A percentile compares a stretch with the other conserved stretches of the same genome.
These are phyloP conservation scores for Lasius platythorax DNA, from an alignment of 2,888 invertebrate genomes.

Conservation along the genomic window DNA sequence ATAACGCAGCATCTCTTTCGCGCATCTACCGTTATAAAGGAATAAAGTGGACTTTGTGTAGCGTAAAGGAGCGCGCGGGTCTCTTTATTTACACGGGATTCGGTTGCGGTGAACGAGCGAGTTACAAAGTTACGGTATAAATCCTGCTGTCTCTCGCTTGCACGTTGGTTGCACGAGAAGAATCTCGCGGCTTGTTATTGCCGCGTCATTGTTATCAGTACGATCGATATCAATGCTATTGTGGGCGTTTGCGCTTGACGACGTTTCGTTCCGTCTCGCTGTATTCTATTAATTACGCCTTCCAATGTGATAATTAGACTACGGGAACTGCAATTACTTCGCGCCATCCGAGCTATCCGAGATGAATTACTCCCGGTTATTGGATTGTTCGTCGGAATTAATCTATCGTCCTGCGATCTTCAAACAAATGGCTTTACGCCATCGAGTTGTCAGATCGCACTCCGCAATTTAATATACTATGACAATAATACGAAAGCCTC, in stretches of 20 bases:
- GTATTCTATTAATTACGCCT: constrained; percentile 29
- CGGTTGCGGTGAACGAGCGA: constrained; percentile 36
- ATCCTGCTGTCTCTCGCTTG: constrained; percentile 4
- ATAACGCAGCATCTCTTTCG: constrained; percentile 29
- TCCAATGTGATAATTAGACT: constrained; percentile 22
- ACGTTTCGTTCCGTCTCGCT: constrained; percentile 2
- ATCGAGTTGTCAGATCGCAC: not conserved
- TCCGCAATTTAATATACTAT: not conserved
- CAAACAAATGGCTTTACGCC: not conserved
- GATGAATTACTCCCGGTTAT: constrained; percentile 26
- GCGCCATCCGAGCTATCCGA: not conserved
- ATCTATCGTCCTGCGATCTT: constrained; percentile 3
- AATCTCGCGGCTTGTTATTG: constrained; percentile 18
- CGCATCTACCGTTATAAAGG: constrained; percentile 34
- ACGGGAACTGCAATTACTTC: constrained; percentile 1
- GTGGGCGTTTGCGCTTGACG: constrained; percentile 16
- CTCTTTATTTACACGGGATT: constrained; percentile 39
- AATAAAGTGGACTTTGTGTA: constrained; percentile 39
- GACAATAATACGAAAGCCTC: not conserved
- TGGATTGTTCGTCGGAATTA: constrained; percentile 9
- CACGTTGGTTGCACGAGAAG: constrained; percentile 9
- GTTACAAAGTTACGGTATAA: constrained; percentile 37
- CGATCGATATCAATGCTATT: constrained; percentile 43
- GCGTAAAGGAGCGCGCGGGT: constrained; percentile 32
- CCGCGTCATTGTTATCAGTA: constrained; percentile 35